A percentile compares a stretch with the other conserved stretches of the same genome.
These are phyloP conservation scores for Coturnix japonica DNA, from an alignment of 2,113 vertebrate genomes.

Conservation along the genomic window DNA sequence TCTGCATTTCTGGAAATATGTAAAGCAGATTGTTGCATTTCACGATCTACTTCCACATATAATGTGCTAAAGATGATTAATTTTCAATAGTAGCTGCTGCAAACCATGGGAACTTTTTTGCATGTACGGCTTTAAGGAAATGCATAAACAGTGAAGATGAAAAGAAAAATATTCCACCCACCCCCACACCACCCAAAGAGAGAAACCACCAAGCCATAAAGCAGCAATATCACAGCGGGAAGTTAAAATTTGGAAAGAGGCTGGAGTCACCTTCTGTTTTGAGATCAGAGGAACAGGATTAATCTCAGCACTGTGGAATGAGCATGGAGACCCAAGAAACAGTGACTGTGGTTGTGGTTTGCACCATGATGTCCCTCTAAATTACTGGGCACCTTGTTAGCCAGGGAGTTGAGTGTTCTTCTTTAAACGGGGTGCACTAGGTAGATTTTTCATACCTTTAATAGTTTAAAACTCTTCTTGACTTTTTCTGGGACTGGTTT, in stretches of 20 bases:
- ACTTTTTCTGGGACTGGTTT: background rate
- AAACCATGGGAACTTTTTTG: fast-evolving
- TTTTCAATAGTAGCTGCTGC: background rate
- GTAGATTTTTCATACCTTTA: background rate
- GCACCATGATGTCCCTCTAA: background rate
- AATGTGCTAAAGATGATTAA: background rate
- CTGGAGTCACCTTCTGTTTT: background rate
- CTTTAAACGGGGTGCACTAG: background rate
- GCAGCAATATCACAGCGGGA: background rate
- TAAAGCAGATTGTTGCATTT: background rate
- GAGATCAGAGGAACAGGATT: background rate
- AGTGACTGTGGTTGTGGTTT: background rate
- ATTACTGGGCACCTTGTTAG: background rate
- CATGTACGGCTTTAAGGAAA: background rate
- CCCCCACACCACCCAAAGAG: background rate
- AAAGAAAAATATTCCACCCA: background rate
- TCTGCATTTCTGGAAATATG: background rate
- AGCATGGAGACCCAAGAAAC: background rate
- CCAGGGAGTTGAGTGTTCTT: background rate
- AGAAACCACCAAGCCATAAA: background rate
- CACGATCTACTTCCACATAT: background rate
- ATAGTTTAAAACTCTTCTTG: background rate
- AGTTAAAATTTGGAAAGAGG: background rate
- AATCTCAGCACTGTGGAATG: background rate
- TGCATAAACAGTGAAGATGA: background rate